Percentiles rank a stretch among this genome's conserved stretches.
These are phyloP conservation scores for Hypotaenidia okinawae DNA, from an alignment of 2,797 vertebrate genomes.

Conservation along the genomic window DNA sequence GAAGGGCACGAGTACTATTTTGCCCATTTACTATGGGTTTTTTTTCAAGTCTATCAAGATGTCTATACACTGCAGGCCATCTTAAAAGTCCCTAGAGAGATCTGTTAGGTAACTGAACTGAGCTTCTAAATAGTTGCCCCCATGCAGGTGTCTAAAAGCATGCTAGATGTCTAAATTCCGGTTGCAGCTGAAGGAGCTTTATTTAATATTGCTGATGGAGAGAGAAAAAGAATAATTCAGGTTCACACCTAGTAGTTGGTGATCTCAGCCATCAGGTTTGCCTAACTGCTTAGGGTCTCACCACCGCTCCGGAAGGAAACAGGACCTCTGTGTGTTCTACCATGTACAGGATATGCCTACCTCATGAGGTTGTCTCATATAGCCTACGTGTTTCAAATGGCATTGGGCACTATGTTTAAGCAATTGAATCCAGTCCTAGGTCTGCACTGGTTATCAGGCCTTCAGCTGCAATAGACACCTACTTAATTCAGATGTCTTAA, in stretches of 20 bases:
- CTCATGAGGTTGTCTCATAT: not conserved
- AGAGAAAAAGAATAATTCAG: not conserved
- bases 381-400: not conserved
- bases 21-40: not conserved
- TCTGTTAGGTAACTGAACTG: not conserved
- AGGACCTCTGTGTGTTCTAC: not conserved
- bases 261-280: not conserved
- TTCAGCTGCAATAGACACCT: not conserved
- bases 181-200: not conserved
- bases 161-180: not conserved
- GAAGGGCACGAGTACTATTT: not conserved
- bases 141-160: not conserved
- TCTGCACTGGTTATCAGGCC: not conserved
- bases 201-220: not conserved
- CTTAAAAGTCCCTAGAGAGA: not conserved
- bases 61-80: not conserved
- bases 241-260: not conserved
- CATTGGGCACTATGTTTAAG: not conserved
- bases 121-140: not conserved
- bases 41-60: not conserved
- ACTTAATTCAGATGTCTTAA: not conserved
- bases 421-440: not conserved
- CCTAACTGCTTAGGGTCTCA: not conserved
- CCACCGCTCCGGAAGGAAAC: not conserved
- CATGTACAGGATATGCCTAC: not conserved